Evolutionary conservation across 2,888 invertebrate genomes (phyloP).

Genomic region (Drosophila trichaetosa): DNA sequence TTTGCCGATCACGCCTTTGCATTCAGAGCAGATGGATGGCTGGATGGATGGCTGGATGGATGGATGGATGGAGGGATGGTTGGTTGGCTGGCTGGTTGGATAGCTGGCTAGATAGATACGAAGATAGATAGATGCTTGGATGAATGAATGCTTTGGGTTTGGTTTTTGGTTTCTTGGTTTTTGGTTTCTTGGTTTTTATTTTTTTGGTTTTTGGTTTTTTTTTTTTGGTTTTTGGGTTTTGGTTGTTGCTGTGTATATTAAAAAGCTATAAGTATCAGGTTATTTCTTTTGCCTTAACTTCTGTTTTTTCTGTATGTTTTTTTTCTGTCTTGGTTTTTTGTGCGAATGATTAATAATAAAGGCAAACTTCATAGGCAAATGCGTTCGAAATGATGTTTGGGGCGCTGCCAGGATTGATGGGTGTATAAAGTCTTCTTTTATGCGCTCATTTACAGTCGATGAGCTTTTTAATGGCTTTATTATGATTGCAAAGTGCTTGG

Average conservation of each 20-base stretch:
- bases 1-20: conserved; percentile 83
- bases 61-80: conserved; percentile 40
- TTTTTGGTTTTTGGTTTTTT: conserved; percentile 12
- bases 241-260: conserved; percentile 57
- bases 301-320: conserved; percentile 7
- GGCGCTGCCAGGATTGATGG: conserved; percentile 74
- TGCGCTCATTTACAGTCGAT: conserved; percentile 72
- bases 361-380: conserved; percentile 65
- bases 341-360: conserved; percentile 71
- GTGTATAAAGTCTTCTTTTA: conserved; percentile 79
- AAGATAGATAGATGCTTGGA: conserved; percentile 45
- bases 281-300: conserved; percentile 39
- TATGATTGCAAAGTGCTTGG: conserved; percentile 55
- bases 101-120: conserved; percentile 41
- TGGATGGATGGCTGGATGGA: conserved; percentile 37
- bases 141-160: conserved; percentile 49
- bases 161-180: conserved; percentile 27
- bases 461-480: conserved; percentile 73
- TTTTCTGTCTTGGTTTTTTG: conserved; percentile 44
- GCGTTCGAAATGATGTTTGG: conserved; percentile 66
- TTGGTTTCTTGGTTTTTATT: neutral
- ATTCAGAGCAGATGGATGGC: conserved; percentile 65
- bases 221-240: conserved; percentile 10
- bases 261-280: conserved; percentile 75
- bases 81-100: conserved; percentile 48